A percentile compares a stretch with the other conserved stretches of the same genome.
Evolutionary conservation across 35 echinoderm and acorn worm genomes (phyloP).

Genomic region (Apostichopus californicus): DNA sequence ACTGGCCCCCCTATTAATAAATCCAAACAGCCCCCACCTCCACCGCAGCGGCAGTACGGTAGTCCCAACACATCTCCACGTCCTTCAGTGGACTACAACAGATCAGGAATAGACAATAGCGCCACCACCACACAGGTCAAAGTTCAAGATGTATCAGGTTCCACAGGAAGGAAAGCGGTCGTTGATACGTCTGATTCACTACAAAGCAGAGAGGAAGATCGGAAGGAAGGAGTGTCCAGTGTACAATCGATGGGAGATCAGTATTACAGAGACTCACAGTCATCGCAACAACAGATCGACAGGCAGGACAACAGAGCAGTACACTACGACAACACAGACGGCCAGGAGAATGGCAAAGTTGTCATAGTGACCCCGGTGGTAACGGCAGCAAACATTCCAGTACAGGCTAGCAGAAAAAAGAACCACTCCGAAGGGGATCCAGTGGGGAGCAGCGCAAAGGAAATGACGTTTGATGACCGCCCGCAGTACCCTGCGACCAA

Average conservation of each 20-base stretch:
- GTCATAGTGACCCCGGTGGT: constrained; percentile 48
- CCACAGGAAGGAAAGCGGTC: constrained; percentile 41
- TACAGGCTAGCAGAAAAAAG: constrained; percentile 30
- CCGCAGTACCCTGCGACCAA: neutral
- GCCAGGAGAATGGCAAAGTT: constrained; percentile 39
- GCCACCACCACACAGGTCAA: constrained; percentile 2
- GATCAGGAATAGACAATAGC: neutral
- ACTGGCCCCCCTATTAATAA: neutral
- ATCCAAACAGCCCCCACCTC: constrained; percentile 43
- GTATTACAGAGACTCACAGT: constrained; percentile 36
- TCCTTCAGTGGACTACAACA: constrained; percentile 38
- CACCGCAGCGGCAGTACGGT: constrained; percentile 1
- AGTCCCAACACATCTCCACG: constrained; percentile 5
- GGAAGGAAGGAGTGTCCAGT: constrained; percentile 22
- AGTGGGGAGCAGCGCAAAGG: neutral
- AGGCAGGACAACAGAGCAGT: neutral
- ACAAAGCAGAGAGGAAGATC: neutral
- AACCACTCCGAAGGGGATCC: constrained; percentile 55
- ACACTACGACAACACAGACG: constrained; percentile 1
- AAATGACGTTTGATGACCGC: constrained; percentile 28
- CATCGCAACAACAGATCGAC: neutral
- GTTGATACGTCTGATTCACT: constrained; percentile 30
- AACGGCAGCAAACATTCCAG: constrained; percentile 37
- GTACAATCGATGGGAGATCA: constrained; percentile 9
- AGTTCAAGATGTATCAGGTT: constrained; percentile 40